Evolutionary conservation across 2,113 vertebrate genomes (phyloP), one percentile per base, ranked within the genome.

Genomic region (Scopus umbretta): DNA sequence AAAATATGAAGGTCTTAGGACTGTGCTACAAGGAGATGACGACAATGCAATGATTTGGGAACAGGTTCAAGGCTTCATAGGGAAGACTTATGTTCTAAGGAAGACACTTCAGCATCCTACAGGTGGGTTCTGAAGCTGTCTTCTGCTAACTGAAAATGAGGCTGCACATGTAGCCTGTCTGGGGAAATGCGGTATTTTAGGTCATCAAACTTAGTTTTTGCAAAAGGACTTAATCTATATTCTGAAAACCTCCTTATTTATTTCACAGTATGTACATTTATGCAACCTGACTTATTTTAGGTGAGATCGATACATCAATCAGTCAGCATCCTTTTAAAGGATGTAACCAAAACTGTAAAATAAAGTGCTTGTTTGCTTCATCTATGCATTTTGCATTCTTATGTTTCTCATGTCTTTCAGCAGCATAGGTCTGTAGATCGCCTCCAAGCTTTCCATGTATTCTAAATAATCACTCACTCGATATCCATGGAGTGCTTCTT

Each of bases 401-500:
- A 99, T 94, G 56, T 72, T 98, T 59, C 65, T 98, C 99, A 99
- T 99, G 93, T 99, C 99, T 47, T 98, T 94, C 93, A 99, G 96
- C 50, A 99, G 97, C 45, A 98, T 34, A 4, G 97, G 95, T 88
- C 99, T 98, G 98, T 99, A 99, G 86, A 95, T 97, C 10, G 75
- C 92, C 88, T 99, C 98, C 97, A 99, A 96, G 25, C 68, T 97
- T 96, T 98, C 96, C 99, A 99, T 99, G 96, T 98, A 99, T 80
- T 98, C 98, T 97, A 99, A 95, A 91, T 99, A 98, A 95, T 98
- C 91, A 63, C 98, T 97, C 91, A 99, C 97, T 95, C 92, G 98
- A 98, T 99, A 99, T 58, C 98, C 98, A 86, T 80, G 97, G 79
- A 99, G 98, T 22, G 99, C 98, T 98, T 99, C 99, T 97, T 99